These are phyloP conservation scores for Carterocephalus palaemon DNA, from an alignment of 2,888 invertebrate genomes.

Conservation along the genomic window DNA sequence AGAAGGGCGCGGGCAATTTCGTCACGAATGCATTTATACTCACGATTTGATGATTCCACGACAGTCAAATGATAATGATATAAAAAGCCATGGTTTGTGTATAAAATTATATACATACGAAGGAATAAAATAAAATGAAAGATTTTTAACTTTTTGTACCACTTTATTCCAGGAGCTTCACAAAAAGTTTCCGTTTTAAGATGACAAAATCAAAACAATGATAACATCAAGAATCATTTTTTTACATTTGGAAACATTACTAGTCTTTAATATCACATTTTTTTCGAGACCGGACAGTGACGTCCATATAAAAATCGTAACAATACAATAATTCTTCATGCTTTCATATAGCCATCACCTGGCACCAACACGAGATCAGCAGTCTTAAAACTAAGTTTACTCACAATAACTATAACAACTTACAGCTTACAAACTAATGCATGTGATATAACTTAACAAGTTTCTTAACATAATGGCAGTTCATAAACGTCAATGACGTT, in stretches of 20 bases:
- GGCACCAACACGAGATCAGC: conserved; percentile 76
- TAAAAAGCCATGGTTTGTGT: not conserved
- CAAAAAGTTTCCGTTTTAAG: conserved; percentile 70
- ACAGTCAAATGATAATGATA: not conserved
- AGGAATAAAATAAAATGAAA: conserved; percentile 29
- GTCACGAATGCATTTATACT: too few relatives aligned
- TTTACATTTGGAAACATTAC: conserved; percentile 62
- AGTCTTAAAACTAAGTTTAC: conserved; percentile 65
- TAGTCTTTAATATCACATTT: conserved; percentile 78
- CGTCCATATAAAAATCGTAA: conserved; percentile 74
- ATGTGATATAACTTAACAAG: conserved; percentile 64
- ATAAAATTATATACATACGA: too few relatives aligned
- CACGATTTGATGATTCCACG: too few relatives aligned
- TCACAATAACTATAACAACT: conserved; percentile 66
- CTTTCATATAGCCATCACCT: conserved; percentile 70
- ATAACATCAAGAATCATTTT: conserved; percentile 79
- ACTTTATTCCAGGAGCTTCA: conserved; percentile 74
- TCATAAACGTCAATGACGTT: conserved; percentile 56
- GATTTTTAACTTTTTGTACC: conserved; percentile 37
- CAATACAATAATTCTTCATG: conserved; percentile 77
- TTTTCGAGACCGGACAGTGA: conserved; percentile 74
- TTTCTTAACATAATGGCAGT: conserved; percentile 71
- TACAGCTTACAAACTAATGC: conserved; percentile 64
- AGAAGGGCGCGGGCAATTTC: too few relatives aligned
- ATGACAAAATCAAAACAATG: conserved; percentile 75